A percentile compares a stretch with the other conserved stretches of the same genome.
These are phyloP conservation scores for Philereme transversata DNA, from an alignment of 2,888 invertebrate genomes.

Conservation along the genomic window DNA sequence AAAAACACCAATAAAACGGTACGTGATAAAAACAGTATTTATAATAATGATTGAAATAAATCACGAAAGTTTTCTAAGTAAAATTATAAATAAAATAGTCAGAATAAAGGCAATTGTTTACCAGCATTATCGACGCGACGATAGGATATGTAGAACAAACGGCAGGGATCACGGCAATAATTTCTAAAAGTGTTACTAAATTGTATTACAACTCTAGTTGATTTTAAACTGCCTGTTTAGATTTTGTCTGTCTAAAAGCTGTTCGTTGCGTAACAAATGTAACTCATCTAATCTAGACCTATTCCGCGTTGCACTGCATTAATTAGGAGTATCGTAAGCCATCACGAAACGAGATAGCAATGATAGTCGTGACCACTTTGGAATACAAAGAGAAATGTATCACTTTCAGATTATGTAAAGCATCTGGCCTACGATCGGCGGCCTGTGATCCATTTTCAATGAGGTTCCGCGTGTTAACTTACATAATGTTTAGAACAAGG, in stretches of 20 bases:
- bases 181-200: no score
- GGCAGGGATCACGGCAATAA: no score
- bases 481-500: not conserved
- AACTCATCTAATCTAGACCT: constrained; percentile 16
- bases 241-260: not conserved
- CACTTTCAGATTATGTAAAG: constrained; percentile 68
- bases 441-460: constrained; percentile 29
- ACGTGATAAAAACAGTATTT: no score
- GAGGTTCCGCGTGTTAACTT: constrained; percentile 25
- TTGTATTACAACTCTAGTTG: not conserved
- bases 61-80: no score
- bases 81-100: no score
- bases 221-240: not conserved
- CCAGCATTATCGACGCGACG: no score
- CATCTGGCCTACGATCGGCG: constrained; percentile 5
- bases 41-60: no score
- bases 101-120: no score
- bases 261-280: constrained; percentile 1
- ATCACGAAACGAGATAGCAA: constrained; percentile 45
- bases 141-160: no score
- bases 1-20: no score
- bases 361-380: constrained; percentile 60
- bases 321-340: constrained; percentile 45
- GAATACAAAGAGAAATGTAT: constrained; percentile 59
- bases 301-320: constrained; percentile 29